Evolutionary conservation across 1,140 invertebrate genomes (phyloP), one percentile per base, ranked within the genome.

Genomic region (Euglossa dilemma): DNA sequence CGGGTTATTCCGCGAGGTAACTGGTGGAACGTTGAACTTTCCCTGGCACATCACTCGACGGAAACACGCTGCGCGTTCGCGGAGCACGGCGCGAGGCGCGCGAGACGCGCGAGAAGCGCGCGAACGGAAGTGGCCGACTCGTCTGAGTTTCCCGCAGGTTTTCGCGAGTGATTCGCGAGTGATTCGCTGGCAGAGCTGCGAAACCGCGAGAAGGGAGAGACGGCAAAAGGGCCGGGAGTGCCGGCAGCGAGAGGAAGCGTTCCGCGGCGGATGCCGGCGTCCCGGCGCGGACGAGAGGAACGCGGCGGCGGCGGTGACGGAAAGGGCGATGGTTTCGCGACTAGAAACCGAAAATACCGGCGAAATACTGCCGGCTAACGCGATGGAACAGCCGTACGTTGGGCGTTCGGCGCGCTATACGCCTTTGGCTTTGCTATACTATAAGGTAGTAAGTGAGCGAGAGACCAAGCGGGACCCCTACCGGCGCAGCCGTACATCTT

Each of bases 401-500:
- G 90, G 90, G 90, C 74, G 85, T 84, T 88, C 90, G 91, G 90
- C 91, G 91, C 92, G 91, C 92, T 93, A 93, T 93, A 94, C 92
- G 92, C 90, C 91, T 93, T 89, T 91, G 92, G 91, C 87, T 93
- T 93, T 93, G 91, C 92, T 93, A 93, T 93, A 92, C 92, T 93
- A 93, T 93, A 93, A 94, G 93, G 92, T 93, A 93, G 93, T 93
- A 93, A 92, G 83, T 85, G 85, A 83, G 83, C 70, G 85, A 90
- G 89, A 89, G 86, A 88, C 87, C 86, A 86, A 87, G 84, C 84
- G 91, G 91, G 93, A 94, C 93, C 94, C 94, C 94, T 94, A 93
- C 94, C 94, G 96, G 96, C 96, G 96, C 96, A 96, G 96, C 93
- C 96, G 96, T 96, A 96, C 95, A 96, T 96, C 96, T 96, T 96